Evolutionary conservation across 2,797 vertebrate genomes (phyloP).

Genomic region (Caiman crocodilus): DNA sequence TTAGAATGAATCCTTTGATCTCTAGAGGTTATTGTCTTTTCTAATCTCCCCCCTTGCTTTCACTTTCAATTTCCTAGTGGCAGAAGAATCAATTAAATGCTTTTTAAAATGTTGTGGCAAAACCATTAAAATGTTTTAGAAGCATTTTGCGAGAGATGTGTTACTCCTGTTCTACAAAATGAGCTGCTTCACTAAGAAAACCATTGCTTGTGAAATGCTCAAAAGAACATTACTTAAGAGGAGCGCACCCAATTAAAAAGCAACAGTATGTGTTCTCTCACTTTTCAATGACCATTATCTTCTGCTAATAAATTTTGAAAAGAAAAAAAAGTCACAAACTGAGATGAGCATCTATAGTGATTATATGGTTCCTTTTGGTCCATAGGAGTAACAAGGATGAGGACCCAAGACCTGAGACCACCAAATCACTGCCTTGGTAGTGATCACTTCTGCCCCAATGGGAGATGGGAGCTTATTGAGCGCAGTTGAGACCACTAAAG

Average conservation of each 20-base stretch:
- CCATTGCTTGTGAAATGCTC: background rate
- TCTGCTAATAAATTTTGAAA: background rate
- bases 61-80: background rate
- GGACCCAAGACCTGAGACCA: background rate
- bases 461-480: background rate
- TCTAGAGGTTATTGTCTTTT: background rate
- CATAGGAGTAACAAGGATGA: background rate
- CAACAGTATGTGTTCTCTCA: fast-evolving
- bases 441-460: background rate
- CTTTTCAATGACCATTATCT: background rate
- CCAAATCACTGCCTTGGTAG: background rate
- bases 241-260: background rate
- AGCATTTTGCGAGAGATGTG: background rate
- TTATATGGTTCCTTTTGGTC: background rate
- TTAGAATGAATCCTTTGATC: background rate
- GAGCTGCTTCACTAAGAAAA: background rate
- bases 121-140: background rate
- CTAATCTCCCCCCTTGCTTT: background rate
- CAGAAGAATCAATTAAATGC: background rate
- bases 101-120: background rate
- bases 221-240: fast-evolving
- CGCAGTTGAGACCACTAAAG: background rate
- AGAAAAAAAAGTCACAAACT: background rate
- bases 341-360: background rate
- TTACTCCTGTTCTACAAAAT: background rate